These are phyloP conservation scores for Mellilla xanthometata DNA, from an alignment of 2,888 invertebrate species.

Conservation along the genomic window DNA sequence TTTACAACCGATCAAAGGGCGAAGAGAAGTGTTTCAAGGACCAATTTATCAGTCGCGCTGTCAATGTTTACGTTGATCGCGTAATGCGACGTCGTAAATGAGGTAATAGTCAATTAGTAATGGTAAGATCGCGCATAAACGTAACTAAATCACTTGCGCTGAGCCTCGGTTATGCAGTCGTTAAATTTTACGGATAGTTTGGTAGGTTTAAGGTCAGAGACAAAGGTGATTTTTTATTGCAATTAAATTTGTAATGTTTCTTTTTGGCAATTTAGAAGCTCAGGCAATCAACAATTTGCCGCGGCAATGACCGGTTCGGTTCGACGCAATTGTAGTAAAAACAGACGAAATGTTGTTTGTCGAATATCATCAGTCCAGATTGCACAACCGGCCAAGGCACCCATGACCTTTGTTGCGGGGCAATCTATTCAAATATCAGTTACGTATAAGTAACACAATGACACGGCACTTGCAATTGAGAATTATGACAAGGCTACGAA, in stretches of 20 bases:
- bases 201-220: slow-evolving; percentile 5
- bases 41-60: slow-evolving; percentile 26
- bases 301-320: slow-evolving; percentile 22
- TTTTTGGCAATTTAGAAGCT: neutral
- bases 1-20: slow-evolving; percentile 28
- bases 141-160: neutral
- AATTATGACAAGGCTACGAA: slow-evolving; percentile 22
- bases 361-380: slow-evolving; percentile 30
- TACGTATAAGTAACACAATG: slow-evolving; percentile 23
- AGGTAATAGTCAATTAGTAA: slow-evolving; percentile 1
- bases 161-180: neutral
- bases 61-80: slow-evolving; percentile 15
- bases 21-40: slow-evolving; percentile 24
- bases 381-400: slow-evolving; percentile 46
- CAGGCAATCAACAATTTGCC: slow-evolving; percentile 15
- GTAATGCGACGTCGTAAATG: slow-evolving; percentile 11
- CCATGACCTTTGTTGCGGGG: slow-evolving; percentile 55
- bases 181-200: neutral
- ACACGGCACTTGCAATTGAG: slow-evolving; percentile 25
- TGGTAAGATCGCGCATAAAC: slow-evolving; percentile 4
- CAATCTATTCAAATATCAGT: slow-evolving; percentile 37
- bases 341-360: slow-evolving; percentile 21
- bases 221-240: neutral
- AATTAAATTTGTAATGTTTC: neutral
- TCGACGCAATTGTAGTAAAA: slow-evolving; percentile 1